A percentile compares a stretch with the other conserved stretches of the same genome.
Evolutionary conservation across 2,888 invertebrate genomes (phyloP).

Genomic region (Lysandra coridon): DNA sequence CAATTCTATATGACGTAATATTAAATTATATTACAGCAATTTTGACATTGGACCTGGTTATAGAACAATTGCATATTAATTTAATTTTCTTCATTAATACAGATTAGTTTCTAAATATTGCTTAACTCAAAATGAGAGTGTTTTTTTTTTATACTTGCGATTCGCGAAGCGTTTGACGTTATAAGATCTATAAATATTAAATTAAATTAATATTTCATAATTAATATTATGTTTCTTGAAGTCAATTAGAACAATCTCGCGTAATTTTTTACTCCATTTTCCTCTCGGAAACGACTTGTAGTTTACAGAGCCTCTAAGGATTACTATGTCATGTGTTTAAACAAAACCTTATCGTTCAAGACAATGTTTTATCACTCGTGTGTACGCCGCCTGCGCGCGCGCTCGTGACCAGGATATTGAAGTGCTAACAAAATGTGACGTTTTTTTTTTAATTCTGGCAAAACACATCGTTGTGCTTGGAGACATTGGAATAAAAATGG

Average conservation of each 20-base stretch:
- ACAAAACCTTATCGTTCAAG: slow-evolving; percentile 10
- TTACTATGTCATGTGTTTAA: slow-evolving; percentile 9
- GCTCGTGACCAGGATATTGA: not conserved
- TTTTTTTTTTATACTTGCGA: too few species aligned
- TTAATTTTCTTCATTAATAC: too few species aligned
- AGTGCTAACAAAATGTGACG: slow-evolving; percentile 10
- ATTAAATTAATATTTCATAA: too few species aligned
- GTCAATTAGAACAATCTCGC: not conserved
- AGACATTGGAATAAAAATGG: not conserved
- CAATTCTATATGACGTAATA: too few species aligned
- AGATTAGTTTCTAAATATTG: too few species aligned
- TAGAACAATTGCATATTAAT: too few species aligned
- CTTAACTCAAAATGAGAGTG: too few species aligned
- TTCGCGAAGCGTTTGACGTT: too few species aligned
- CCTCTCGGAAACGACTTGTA: not conserved
- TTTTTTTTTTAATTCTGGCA: not conserved
- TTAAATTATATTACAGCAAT: not conserved
- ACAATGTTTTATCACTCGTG: slow-evolving; percentile 1
- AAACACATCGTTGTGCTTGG: not conserved
- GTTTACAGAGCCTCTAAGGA: not conserved
- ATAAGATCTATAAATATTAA: too few species aligned
- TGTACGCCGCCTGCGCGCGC: not conserved
- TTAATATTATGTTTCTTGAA: too few species aligned
- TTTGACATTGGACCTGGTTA: too few species aligned
- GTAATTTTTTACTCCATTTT: not conserved